Percentiles rank a stretch among this genome's conserved stretches.
These are phyloP conservation scores for Tipula helvola DNA, from an alignment of 2,888 invertebrate genomes.

Conservation along the genomic window DNA sequence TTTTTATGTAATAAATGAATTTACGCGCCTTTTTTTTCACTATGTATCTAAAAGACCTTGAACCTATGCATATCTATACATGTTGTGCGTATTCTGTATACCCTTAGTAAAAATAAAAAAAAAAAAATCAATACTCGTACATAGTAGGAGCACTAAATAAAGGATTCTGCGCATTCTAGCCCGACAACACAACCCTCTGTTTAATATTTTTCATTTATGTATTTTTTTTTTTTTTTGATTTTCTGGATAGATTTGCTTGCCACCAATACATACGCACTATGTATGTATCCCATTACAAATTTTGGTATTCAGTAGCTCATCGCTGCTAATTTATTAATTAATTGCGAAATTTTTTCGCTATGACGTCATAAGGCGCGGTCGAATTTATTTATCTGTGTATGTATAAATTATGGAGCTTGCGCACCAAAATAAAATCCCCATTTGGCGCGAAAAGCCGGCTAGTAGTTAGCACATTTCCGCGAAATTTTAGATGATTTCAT, in stretches of 20 bases:
- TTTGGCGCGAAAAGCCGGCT: conserved; percentile 16
- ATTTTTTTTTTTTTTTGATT: neutral
- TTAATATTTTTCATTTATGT: neutral
- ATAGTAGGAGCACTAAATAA: neutral
- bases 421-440: neutral
- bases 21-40: conserved; percentile 8
- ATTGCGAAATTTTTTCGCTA: neutral
- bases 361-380: conserved; percentile 18
- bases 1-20: neutral
- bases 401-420: neutral
- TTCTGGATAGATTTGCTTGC: neutral
- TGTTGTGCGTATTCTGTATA: neutral
- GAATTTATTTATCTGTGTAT: conserved; percentile 5
- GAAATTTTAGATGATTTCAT: conserved; percentile 5
- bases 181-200: neutral
- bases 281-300: neutral
- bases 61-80: conserved; percentile 13
- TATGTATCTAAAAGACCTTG: conserved; percentile 12
- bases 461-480: neutral
- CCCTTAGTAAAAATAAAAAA: neutral
- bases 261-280: neutral
- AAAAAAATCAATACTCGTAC: neutral
- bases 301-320: no score
- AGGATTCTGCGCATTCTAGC: neutral
- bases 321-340: neutral